Evolutionary conservation across 2,113 vertebrate species (phyloP).

Genomic region (Meles meles): DNA sequence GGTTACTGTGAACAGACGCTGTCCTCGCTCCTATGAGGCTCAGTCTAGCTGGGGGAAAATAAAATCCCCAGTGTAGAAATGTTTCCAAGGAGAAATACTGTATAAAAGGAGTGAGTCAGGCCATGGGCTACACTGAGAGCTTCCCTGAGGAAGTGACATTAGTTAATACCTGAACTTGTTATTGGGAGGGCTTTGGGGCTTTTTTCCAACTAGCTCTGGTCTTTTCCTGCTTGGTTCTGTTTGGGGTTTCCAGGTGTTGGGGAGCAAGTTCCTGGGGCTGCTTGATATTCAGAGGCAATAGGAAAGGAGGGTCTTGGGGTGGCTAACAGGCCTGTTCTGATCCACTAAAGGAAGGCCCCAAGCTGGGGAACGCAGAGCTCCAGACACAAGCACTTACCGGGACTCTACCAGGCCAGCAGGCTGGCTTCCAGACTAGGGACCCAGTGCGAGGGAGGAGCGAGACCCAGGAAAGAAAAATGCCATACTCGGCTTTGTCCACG

Average conservation of each 20-base stretch:
- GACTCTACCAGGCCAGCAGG: not conserved
- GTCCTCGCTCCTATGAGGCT: not conserved
- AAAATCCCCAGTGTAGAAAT: not conserved
- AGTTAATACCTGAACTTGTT: not conserved
- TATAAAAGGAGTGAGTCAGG: not conserved
- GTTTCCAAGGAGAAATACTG: not conserved
- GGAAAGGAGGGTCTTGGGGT: not conserved
- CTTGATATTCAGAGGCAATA: not conserved
- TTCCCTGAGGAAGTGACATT: not conserved
- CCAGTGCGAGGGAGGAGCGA: rapidly evolving
- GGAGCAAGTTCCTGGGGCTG: not conserved
- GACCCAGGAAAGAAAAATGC: not conserved
- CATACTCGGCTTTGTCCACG: slow-evolving; percentile 26
- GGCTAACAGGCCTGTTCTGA: not conserved
- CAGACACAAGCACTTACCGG: not conserved
- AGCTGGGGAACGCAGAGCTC: not conserved
- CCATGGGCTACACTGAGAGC: not conserved
- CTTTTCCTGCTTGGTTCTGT: not conserved
- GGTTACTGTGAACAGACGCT: not conserved
- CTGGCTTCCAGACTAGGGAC: rapidly evolving
- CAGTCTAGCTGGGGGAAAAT: too few relatives aligned
- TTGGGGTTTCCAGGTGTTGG: not conserved
- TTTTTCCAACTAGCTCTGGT: not conserved
- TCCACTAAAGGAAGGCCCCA: too few relatives aligned
- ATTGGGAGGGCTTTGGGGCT: not conserved